Evolutionary conservation across 2,113 vertebrate species (phyloP).

Genomic region (Chlorocebus sabaeus): DNA sequence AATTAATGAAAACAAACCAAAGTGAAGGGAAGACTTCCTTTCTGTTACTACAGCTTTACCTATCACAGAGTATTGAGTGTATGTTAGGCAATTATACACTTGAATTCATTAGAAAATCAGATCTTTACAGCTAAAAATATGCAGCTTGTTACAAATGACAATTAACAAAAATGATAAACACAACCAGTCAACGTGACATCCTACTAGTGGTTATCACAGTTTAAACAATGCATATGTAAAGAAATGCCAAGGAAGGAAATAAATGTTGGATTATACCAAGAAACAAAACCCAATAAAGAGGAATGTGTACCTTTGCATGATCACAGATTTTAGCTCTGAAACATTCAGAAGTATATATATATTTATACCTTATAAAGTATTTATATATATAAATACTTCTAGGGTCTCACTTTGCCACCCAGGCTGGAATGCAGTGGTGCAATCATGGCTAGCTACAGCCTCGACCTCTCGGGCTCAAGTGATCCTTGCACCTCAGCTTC

Average conservation of each 20-base stretch:
- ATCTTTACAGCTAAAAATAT: not conserved
- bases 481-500: too few species aligned
- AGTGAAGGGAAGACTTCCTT: not conserved
- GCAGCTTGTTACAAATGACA: constrained; percentile 15
- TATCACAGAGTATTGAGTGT: not conserved
- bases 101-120: constrained; percentile 4
- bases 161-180: not conserved
- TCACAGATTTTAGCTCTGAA: constrained; percentile 1
- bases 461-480: too few species aligned
- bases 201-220: not conserved
- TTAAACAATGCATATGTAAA: not conserved
- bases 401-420: too few species aligned
- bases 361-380: too few species aligned
- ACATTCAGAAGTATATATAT: not conserved
- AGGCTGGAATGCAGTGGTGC: too few species aligned
- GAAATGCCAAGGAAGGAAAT: not conserved
- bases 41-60: not conserved
- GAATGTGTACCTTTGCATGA: not conserved
- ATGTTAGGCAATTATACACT: not conserved
- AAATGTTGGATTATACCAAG: not conserved
- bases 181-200: not conserved
- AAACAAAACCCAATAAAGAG: not conserved
- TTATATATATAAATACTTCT: too few species aligned
- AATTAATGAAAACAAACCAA: not conserved
- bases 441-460: too few species aligned